Base-by-base conservation (phyloP, 2,113 vertebrate species). In the Bubo blakistoni region DNA sequence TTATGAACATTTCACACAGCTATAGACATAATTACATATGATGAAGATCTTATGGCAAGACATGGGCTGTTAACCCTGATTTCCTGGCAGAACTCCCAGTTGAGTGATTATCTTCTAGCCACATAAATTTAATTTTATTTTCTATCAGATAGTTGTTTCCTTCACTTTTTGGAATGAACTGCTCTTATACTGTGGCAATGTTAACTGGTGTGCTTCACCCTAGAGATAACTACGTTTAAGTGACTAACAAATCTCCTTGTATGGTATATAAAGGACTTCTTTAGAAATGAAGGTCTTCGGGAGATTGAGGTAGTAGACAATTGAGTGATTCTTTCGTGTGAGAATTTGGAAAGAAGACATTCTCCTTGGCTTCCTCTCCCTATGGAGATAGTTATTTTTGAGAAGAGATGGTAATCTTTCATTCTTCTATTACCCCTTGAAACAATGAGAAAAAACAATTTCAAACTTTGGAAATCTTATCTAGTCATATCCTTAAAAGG, bases 41-140 rank as follows among this genome's bases (percentile, higher is more conserved):
- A 91, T 88, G 89, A 94, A 89, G 90, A 89, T 96, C 91, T 93
- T 96, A 62, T 13, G 54, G 73, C 73, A 92, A 82, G 92, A 62
- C 70, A 87, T 85, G 84, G 84, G 29, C 70, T 95, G 81, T 94
- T 97, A 96, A 58, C 84, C 58, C 55, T 0, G 8, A 5, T 92
- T 95, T 84, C 40, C 54, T 96, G 86, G 89, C 91, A 95, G 58
- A 91, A 73, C 55, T 96, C 89, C 81, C 84, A 85, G 84, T 19
- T 82, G 81, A 87, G 70, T 66, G 84, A 92, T 92, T 94, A 63
- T 79, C 36, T 89, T 92, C 58, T 80, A 85, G 79, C 36, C 47
- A 47, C 72, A 36, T 89, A 72, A 94, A 90, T 80, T 57, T 92
- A 42, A 77, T 96, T 93, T 91, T 70, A 62, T 96, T 91, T 95